These are phyloP conservation scores for Fundulus diaphanus DNA, from an alignment of 2,797 vertebrate species.

Conservation along the genomic window DNA sequence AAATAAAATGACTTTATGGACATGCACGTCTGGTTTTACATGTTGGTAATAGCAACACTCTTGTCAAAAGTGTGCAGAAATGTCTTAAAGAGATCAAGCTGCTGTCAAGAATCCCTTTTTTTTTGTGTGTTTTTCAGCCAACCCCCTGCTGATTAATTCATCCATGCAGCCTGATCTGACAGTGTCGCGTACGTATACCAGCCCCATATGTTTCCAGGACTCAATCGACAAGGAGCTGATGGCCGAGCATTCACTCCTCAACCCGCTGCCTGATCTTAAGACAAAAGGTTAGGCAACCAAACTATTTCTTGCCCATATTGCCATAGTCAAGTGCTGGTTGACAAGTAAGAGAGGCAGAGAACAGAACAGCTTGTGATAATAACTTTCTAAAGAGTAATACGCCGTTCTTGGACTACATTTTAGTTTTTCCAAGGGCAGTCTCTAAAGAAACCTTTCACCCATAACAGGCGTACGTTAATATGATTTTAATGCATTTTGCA, in stretches of 20 bases:
- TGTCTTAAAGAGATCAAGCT: conserved; percentile 10
- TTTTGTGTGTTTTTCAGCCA: conserved; percentile 81
- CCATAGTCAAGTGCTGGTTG: conserved; percentile 13
- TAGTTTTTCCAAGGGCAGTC: background rate
- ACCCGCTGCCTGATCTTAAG: conserved; percentile 92
- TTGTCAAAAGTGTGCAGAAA: conserved; percentile 1
- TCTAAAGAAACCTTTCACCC: conserved; percentile 30
- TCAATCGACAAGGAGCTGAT: conserved; percentile 93
- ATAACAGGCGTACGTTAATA: conserved; percentile 7
- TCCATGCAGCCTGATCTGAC: conserved; percentile 94
- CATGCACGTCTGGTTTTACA: conserved; percentile 14
- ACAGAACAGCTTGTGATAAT: background rate
- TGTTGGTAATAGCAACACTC: background rate
- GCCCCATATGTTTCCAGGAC: conserved; percentile 96
- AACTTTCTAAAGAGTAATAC: conserved; percentile 25
- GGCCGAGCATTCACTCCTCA: conserved; percentile 84
- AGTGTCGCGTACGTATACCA: conserved; percentile 92
- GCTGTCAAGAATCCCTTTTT: conserved; percentile 13
- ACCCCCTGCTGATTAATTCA: conserved; percentile 93
- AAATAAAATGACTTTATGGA: conserved; percentile 12
- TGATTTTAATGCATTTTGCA: conserved; percentile 5
- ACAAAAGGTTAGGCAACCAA: conserved; percentile 85
- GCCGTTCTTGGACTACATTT: conserved; percentile 29
- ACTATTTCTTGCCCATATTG: background rate
- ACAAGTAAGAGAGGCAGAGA: conserved; percentile 1